phyloP scores from a whole-genome alignment of 2,113 vertebrate genomes.

The Caranx ignobilis region DNA sequence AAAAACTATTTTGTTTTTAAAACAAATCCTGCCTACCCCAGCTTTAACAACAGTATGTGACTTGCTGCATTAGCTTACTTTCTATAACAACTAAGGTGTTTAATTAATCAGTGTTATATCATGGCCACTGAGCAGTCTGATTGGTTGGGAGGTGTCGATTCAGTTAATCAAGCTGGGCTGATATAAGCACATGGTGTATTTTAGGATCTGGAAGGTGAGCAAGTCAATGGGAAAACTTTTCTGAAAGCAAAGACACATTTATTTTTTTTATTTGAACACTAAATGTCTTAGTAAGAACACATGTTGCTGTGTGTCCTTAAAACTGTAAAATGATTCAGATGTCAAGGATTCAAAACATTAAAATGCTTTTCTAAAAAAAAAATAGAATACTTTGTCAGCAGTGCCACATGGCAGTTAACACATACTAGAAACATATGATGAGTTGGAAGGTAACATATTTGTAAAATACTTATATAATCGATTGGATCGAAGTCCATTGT shows the following conservation, averaged over 20 bases:
- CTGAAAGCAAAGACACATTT: background rate
- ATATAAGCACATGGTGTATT: background rate
- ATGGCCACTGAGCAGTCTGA: background rate
- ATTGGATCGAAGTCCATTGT: constrained; percentile 53
- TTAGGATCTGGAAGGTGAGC: background rate
- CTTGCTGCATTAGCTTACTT: background rate
- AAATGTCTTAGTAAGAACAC: background rate
- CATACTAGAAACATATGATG: background rate
- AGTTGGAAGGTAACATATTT: constrained; percentile 5
- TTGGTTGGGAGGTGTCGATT: background rate
- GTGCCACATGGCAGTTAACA: background rate
- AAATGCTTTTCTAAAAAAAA: background rate
- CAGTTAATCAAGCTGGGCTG: background rate
- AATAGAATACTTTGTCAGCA: too few relatives aligned
- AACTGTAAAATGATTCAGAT: background rate
- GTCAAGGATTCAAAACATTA: background rate
- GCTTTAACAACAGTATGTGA: background rate
- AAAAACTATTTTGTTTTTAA: too few relatives aligned
- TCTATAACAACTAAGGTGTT: background rate
- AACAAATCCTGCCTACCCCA: too few relatives aligned
- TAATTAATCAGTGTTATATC: background rate
- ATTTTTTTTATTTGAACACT: background rate
- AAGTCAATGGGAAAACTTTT: background rate
- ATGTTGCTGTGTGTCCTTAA: background rate
- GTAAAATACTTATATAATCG: constrained; percentile 34